Evolutionary conservation across 2,113 vertebrate species (phyloP).

Genomic region (Copsychus sechellarum): DNA sequence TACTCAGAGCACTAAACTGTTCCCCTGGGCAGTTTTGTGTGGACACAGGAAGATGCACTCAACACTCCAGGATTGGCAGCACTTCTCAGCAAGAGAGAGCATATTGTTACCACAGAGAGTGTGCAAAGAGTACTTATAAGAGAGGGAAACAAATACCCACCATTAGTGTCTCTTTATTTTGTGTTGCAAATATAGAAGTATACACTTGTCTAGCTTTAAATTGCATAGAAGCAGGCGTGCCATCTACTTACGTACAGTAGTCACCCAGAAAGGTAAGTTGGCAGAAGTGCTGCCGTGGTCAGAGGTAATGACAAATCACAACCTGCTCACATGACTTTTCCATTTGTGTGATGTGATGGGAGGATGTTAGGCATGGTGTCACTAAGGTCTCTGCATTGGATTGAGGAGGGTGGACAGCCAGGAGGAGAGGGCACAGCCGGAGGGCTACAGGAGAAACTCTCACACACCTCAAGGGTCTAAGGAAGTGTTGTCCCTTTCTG

Average conservation of each 20-base stretch:
- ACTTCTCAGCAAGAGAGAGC: background rate
- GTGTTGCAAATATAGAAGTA: constrained; percentile 58
- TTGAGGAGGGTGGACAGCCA: background rate
- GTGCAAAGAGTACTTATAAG: background rate
- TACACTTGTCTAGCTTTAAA: constrained; percentile 53
- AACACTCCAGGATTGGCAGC: background rate
- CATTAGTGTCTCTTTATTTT: constrained; percentile 66
- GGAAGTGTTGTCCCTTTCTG: background rate
- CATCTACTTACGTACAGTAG: background rate
- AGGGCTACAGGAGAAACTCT: background rate
- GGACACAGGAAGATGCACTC: background rate
- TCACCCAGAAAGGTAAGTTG: background rate
- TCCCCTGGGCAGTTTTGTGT: background rate
- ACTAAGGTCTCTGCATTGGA: background rate
- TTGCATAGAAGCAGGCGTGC: constrained; percentile 70
- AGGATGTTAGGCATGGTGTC: background rate
- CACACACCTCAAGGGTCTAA: background rate
- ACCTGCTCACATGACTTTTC: background rate
- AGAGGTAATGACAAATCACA: background rate
- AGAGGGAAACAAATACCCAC: background rate
- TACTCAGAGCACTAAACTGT: background rate
- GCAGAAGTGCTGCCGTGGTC: background rate
- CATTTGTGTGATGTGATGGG: background rate
- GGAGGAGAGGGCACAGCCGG: background rate
- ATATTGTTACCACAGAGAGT: background rate